Percentiles rank a stretch among this genome's conserved stretches.
Conservation (phyloP, 2,888 invertebrate genomes). For the Neelides folsomi region DNA sequence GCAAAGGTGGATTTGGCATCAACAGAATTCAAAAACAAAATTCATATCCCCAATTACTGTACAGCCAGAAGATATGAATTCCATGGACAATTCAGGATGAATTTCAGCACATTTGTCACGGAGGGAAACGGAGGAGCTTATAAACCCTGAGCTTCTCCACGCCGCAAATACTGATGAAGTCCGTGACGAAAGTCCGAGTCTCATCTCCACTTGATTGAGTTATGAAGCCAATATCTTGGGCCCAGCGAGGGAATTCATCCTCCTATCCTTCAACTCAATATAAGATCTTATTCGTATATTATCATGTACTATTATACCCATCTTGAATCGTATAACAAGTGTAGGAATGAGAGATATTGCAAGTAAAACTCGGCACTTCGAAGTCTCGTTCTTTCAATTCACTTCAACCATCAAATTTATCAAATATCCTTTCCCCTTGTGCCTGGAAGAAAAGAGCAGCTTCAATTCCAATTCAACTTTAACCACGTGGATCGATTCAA, state of each 20-base stretch:
- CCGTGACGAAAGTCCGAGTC: conserved; percentile 19
- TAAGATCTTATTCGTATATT: conserved; percentile 1
- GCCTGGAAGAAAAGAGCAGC: too few relatives aligned
- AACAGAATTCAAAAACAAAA: too few relatives aligned
- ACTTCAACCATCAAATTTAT: conserved; percentile 7
- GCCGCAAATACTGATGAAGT: conserved; percentile 15
- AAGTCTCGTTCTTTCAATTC: neutral
- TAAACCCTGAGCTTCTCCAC: conserved; percentile 2
- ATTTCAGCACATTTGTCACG: conserved; percentile 22
- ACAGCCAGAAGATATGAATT: neutral
- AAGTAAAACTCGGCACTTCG: neutral
- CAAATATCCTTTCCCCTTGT: too few relatives aligned
- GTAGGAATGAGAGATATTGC: neutral
- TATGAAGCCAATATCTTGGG: conserved; percentile 26
- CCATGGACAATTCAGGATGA: conserved; percentile 6
- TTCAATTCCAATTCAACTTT: too few relatives aligned
- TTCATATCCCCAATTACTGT: too few relatives aligned
- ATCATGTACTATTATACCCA: neutral
- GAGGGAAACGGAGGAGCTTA: neutral
- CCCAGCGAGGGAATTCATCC: conserved; percentile 12
- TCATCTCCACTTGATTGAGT: conserved; percentile 23
- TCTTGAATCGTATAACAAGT: neutral
- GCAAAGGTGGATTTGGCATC: too few relatives aligned
- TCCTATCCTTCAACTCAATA: conserved; percentile 1
- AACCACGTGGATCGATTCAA: too few relatives aligned